Percentiles rank a stretch among this genome's conserved stretches.
phyloP scores from a whole-genome alignment of 2,888 invertebrate genomes.

The Corbicula japonica region DNA sequence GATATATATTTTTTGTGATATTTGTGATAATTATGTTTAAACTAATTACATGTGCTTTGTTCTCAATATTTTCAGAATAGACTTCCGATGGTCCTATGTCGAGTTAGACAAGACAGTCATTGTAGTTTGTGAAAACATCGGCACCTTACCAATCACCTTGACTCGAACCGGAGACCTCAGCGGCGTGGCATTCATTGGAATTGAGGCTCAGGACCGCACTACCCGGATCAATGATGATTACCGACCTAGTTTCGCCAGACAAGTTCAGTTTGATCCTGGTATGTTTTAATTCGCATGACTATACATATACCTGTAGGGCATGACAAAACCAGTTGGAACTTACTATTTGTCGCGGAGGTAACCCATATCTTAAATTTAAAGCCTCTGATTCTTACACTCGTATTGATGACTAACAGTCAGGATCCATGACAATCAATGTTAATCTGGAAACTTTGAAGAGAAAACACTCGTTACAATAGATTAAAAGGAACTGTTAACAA shows the following conservation, averaged over 20 bases:
- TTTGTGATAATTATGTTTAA: background rate
- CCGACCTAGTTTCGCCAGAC: constrained; percentile 76
- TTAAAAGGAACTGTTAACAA: too few species aligned
- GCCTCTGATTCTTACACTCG: too few species aligned
- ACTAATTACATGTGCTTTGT: background rate
- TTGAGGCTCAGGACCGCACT: constrained; percentile 81
- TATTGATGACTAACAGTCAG: too few species aligned
- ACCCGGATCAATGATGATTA: constrained; percentile 82
- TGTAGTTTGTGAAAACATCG: constrained; percentile 85
- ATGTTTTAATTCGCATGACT: too few species aligned
- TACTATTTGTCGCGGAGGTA: too few species aligned
- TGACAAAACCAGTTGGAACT: too few species aligned
- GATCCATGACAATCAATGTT: too few species aligned
- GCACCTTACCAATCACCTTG: constrained; percentile 78
- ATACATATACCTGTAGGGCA: too few species aligned
- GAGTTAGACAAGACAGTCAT: constrained; percentile 80
- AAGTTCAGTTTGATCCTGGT: constrained; percentile 85
- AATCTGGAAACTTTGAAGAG: too few species aligned
- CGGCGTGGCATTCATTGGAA: constrained; percentile 78
- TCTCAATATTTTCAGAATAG: constrained; percentile 68
- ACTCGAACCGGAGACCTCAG: constrained; percentile 78
- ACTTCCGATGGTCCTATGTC: constrained; percentile 80
- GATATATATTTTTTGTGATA: background rate
- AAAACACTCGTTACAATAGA: too few species aligned
- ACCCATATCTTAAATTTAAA: too few species aligned